Evolutionary conservation across 2,113 vertebrate genomes (phyloP), one percentile per base, ranked within the genome.

Genomic region (Ptychochromis oligacanthus): DNA sequence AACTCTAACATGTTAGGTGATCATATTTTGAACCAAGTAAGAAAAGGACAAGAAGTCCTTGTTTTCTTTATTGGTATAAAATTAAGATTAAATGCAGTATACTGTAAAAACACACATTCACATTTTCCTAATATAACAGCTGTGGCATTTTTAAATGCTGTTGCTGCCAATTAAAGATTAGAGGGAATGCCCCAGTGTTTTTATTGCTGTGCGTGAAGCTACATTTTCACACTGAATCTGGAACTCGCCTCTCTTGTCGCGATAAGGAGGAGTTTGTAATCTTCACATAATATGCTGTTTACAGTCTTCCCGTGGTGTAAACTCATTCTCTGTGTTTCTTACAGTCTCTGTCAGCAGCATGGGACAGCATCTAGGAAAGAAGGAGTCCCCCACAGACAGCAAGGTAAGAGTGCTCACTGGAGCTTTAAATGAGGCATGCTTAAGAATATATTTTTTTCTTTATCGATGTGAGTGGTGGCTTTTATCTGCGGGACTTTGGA

Each of bases 291-390:
- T 80, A 8, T 80, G 31, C 58, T 62, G 55, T 83, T 81, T 72
- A 56, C 34, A 43, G 65, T 80, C 52, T 54, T 79, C 54, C 79
- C 13, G 75, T 80, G 67, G 67, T 54, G 13, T 70, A 49, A 83
- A 78, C 34, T 54, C 10, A 2, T 28, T 52, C 38, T 87, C 55
- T 89, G 57, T 64, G 77, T 86, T 60, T 79, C 81, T 84, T 85
- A 0, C 91, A 95, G 95, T 87, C 80, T 93, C 89, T 88, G 87
- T 93, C 81, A 86, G 57, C 88, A 95, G 91, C 91, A 95, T 95
- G 95, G 95, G 95, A 83, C 93, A 94, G 87, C 91, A 94, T 91
- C 91, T 95, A 82, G 94, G 46, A 85, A 95, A 95, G 86, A 94
- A 52, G 14, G 94, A 94, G 40, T 56, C 67, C 2, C 87, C 88